A percentile compares a stretch with the other conserved stretches of the same genome.
Conservation (phyloP, 2,113 vertebrate species). For the Lucifuga dentata region DNA sequence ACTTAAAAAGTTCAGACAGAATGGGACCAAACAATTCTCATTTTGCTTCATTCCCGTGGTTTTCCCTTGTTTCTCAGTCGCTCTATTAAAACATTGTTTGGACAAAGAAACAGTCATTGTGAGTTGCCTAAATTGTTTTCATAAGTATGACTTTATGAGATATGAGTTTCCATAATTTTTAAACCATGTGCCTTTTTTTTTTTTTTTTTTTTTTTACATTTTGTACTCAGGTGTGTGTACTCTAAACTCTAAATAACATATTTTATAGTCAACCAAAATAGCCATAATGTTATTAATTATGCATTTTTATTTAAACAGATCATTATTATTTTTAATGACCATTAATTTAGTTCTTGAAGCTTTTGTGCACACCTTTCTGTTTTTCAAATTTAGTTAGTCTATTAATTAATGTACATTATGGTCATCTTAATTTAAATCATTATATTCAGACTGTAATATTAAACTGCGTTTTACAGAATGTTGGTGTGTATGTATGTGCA, state of each 20-base stretch:
- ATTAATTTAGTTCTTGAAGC: constrained; percentile 21
- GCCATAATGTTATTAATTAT: constrained; percentile 23
- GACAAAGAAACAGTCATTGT: constrained; percentile 52
- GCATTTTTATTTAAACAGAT: constrained; percentile 32
- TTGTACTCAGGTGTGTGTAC: constrained; percentile 31
- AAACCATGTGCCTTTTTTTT: constrained; percentile 24
- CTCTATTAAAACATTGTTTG: constrained; percentile 49
- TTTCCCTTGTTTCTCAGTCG: constrained; percentile 23
- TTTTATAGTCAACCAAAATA: constrained; percentile 32
- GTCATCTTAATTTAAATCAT: neutral
- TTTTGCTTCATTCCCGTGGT: constrained; percentile 22
- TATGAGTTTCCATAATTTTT: constrained; percentile 41
- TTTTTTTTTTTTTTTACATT: constrained; percentile 40
- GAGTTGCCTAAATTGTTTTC: constrained; percentile 46
- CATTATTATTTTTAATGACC: constrained; percentile 28
- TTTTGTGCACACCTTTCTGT: too few species aligned
- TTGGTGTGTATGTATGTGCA: too few species aligned
- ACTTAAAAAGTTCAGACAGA: constrained; percentile 25
- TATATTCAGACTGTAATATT: neutral
- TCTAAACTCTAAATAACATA: constrained; percentile 4
- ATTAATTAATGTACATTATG: neutral
- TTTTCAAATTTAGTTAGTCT: neutral
- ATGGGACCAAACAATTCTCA: constrained; percentile 35
- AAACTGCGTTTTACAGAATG: too few species aligned
- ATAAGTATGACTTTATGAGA: constrained; percentile 58